Evolutionary conservation across 2,888 invertebrate genomes (phyloP).

Genomic region (Thereva unica): DNA sequence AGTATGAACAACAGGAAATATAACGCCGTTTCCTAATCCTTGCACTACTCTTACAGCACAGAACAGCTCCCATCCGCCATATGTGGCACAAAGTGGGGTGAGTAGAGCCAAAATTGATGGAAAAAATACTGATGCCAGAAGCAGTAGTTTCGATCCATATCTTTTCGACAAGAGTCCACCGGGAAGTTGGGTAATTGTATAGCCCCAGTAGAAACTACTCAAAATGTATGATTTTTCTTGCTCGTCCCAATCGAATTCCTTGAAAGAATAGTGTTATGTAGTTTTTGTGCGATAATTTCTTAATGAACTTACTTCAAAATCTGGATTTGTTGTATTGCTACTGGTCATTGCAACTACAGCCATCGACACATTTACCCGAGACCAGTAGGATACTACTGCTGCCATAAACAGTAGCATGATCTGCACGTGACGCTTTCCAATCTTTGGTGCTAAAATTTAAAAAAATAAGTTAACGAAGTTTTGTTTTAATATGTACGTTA

Average conservation of each 20-base stretch:
- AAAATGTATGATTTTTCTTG: slow-evolving; percentile 64
- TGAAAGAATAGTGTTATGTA: slow-evolving; percentile 8
- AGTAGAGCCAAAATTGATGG: slow-evolving; percentile 69
- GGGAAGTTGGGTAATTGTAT: slow-evolving; percentile 65
- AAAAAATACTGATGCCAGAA: slow-evolving; percentile 62
- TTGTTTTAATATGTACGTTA: too few species aligned
- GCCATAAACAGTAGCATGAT: slow-evolving; percentile 56
- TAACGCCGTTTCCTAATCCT: slow-evolving; percentile 70
- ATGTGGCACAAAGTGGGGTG: slow-evolving; percentile 69
- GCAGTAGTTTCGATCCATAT: slow-evolving; percentile 70
- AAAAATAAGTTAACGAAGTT: neutral
- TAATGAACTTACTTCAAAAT: slow-evolving; percentile 14
- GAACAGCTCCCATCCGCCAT: slow-evolving; percentile 66
- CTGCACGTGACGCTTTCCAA: slow-evolving; percentile 66
- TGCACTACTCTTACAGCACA: slow-evolving; percentile 65
- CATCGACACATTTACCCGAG: slow-evolving; percentile 69
- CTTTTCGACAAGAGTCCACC: slow-evolving; percentile 71
- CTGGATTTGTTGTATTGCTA: slow-evolving; percentile 1
- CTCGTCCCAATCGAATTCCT: slow-evolving; percentile 59
- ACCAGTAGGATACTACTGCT: slow-evolving; percentile 64
- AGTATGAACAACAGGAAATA: slow-evolving; percentile 69
- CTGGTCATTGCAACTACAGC: slow-evolving; percentile 71
- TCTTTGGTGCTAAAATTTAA: slow-evolving; percentile 39
- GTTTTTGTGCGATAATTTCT: neutral
- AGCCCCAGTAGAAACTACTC: slow-evolving; percentile 75